Evolutionary conservation across 2,888 invertebrate species (phyloP).

Genomic region (Melanostoma mellinum): DNA sequence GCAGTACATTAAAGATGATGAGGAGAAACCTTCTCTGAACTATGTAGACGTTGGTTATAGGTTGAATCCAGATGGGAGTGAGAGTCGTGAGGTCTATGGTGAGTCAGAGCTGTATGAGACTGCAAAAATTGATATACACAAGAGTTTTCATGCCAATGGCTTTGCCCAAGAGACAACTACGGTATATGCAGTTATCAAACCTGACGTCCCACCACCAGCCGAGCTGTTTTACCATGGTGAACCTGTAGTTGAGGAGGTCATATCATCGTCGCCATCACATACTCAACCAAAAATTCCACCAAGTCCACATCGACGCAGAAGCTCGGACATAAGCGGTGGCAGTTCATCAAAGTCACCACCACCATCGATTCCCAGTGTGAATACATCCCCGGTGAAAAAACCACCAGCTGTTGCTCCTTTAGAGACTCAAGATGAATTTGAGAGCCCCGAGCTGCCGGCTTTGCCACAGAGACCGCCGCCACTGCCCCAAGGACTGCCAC

Average conservation of each 20-base stretch:
- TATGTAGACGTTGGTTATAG: constrained; percentile 82
- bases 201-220: constrained; percentile 78
- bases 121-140: constrained; percentile 80
- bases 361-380: constrained; percentile 73
- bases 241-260: constrained; percentile 65
- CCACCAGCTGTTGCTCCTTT: constrained; percentile 78
- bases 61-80: constrained; percentile 82
- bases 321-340: constrained; percentile 66
- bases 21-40: constrained; percentile 78
- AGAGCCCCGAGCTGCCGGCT: constrained; percentile 76
- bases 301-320: constrained; percentile 63
- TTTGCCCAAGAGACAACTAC: constrained; percentile 79
- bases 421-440: constrained; percentile 79
- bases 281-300: constrained; percentile 73
- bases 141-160: constrained; percentile 80
- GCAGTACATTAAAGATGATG: constrained; percentile 68
- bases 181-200: constrained; percentile 82
- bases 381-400: constrained; percentile 76
- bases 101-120: constrained; percentile 82
- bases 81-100: constrained; percentile 80
- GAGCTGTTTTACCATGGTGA: constrained; percentile 76
- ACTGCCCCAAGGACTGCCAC: constrained; percentile 82
- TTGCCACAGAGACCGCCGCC: constrained; percentile 77
- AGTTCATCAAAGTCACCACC: constrained; percentile 76
- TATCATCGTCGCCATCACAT: constrained; percentile 76